Evolutionary conservation across 2,888 invertebrate species (phyloP), one percentile per base, ranked within the genome.

Genomic region (Pandemis heparana): DNA sequence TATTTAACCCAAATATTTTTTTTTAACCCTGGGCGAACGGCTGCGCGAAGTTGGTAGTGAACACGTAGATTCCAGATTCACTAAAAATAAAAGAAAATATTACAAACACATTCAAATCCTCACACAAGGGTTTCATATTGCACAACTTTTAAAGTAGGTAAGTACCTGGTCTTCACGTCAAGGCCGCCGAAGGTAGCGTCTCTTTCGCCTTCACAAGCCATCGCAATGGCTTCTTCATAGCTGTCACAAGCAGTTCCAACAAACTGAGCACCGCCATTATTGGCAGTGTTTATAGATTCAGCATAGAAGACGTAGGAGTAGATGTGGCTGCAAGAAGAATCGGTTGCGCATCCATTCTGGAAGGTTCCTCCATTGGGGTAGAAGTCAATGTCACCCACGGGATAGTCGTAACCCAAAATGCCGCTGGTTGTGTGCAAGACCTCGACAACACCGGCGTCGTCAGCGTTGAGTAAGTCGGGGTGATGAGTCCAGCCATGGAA

Each of bases 401-500:
- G 92, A 0, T 75, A 67, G 78, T 92, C 93, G 77, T 92, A 93
- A 43, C 94, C 94, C 1, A 79, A 66, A 32, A 51, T 6, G 0
- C 93, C 93, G 46, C 87, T 83, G 1, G 92, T 90, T 0, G 90
- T 81, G 79, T 94, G 90, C 1, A 95, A 77, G 0, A 94, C 92
- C 75, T 94, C 95, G 0, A 94, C 94, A 5, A 89, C 75, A 0
- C 0, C 75, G 7, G 93, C 95, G 51, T 87, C 92, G 46, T 83
- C 77, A 12, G 86, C 61, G 9, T 75, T 84, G 8, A 95, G 79
- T 0, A 80, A 83, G 0, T 91, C 83, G 1, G 90, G 89, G 76
- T 91, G 85, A 76, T 90, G 86, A n/a, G 87, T 88, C 94, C 94
- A 95, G 39, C 93, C 92, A 68, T 79, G 68, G 0, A 92, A 78